Base-by-base conservation (phyloP, 2,888 invertebrate genomes). In the Pseudolycoriella hygida region DNA sequence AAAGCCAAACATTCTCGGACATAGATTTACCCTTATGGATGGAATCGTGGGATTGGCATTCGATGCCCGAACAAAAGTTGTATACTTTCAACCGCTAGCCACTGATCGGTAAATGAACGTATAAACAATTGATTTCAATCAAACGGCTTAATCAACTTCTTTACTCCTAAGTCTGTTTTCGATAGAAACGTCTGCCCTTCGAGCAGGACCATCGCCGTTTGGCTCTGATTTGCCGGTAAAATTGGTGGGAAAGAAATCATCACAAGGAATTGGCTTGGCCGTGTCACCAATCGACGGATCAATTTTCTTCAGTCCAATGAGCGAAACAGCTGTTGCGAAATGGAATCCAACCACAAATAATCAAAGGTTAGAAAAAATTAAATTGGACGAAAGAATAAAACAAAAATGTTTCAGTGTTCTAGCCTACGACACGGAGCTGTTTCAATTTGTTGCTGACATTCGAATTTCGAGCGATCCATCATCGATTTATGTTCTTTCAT, bases 361-460 rank as follows among this genome's bases (percentile, higher is more conserved):
- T 34, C 86, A 86, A 60, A 76, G 40, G 32, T 44, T 31, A 38
- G 39, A 14, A 25, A 25, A 20, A 17, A n/a, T 34, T 17, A 14
- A 20, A 39, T 31, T 25, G 38, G 6, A n/a, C 2, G 10, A 37
- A 3, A 17, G 32, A 15, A 3, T 4, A 8, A 39, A 44, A 25
- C 17, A 4, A 34, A 38, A 25, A 25, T 42, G 45, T 52, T 51
- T 1, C 61, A 84, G 83, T 47, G 71, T 86, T 43, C 54, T 86
- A 31, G 80, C 81, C 0, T 78, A 76, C 55, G 82, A 81, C 57
- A 70, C 76, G 0, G 76, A 80, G 52, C 68, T 72, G 48, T 65
- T 87, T 18, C 87, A 87, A 62, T 87, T 87, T 61, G 74, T 77
- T 18, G 80, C 86, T 1, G 87, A 87, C 53, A 71, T 87, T 46